Percentiles rank a stretch among this genome's conserved stretches.
Evolutionary conservation across 2,113 vertebrate species (phyloP).

Genomic region (Trichechus manatus): DNA sequence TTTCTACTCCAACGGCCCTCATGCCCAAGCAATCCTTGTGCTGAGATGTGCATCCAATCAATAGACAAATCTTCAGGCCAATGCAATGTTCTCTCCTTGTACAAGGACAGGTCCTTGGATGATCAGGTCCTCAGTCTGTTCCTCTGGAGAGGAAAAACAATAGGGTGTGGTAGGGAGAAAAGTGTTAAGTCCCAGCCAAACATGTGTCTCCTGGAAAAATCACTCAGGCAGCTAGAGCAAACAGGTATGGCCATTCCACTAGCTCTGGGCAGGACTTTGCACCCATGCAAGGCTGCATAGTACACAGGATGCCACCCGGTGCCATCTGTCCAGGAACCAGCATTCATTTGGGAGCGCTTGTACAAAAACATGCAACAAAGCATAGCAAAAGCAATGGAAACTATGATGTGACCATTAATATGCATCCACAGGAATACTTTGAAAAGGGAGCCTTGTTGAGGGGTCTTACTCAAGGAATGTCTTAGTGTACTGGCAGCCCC

Average conservation of each 20-base stretch:
- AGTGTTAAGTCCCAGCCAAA: conserved; percentile 60
- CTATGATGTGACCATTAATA: background rate
- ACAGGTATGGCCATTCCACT: conserved; percentile 54
- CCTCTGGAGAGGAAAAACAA: conserved; percentile 73
- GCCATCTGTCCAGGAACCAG: background rate
- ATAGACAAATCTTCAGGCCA: background rate
- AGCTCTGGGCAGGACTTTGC: background rate
- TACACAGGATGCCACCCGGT: background rate
- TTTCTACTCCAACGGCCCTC: background rate
- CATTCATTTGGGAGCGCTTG: background rate
- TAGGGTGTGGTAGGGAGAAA: conserved; percentile 72
- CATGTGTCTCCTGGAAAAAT: conserved; percentile 68
- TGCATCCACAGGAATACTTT: background rate
- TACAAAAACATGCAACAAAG: background rate
- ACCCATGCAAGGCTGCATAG: background rate
- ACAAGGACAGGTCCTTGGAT: conserved; percentile 51
- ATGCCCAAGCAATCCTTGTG: background rate
- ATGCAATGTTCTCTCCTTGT: conserved; percentile 26
- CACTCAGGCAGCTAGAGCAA: conserved; percentile 42
- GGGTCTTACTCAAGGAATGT: background rate
- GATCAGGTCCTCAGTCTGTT: conserved; percentile 24
- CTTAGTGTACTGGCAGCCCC: background rate
- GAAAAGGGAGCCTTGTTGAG: background rate
- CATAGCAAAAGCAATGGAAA: background rate
- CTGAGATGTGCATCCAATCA: background rate